Conservation (phyloP, 2,113 vertebrate species). For the Vidua chalybeata region DNA sequence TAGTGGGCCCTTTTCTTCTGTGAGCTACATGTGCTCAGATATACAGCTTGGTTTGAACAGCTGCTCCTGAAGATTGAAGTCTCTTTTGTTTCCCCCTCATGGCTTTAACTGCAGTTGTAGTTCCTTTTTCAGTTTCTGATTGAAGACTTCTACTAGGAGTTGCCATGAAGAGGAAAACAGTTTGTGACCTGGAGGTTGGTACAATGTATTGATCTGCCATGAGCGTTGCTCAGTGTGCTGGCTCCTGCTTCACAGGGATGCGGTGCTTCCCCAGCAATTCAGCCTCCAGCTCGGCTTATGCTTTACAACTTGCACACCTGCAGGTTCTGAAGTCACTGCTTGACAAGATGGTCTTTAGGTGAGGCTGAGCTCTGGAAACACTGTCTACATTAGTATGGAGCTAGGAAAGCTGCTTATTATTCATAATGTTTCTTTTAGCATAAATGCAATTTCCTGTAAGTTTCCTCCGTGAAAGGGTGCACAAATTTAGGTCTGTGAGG, state of each 20-base stretch:
- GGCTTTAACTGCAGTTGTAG: neutral
- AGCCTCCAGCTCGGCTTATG: neutral
- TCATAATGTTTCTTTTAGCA: neutral
- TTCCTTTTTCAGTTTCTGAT: neutral
- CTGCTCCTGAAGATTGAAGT: neutral
- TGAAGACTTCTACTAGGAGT: neutral
- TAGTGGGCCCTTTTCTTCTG: neutral
- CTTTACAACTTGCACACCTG: neutral
- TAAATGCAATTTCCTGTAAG: neutral
- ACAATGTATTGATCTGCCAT: neutral
- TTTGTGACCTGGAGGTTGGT: neutral
- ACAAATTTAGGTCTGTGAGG: neutral
- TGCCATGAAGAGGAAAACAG: neutral
- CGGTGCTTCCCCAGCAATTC: accelerated
- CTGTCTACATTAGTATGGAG: neutral
- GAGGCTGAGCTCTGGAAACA: neutral
- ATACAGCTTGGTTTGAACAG: neutral
- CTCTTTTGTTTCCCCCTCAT: neutral
- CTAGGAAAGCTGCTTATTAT: neutral
- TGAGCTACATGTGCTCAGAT: neutral
- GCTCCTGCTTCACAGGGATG: neutral
- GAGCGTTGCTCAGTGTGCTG: neutral
- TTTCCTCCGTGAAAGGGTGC: neutral
- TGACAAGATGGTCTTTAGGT: neutral
- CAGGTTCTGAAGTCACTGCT: neutral